Conservation (phyloP, 2,797 vertebrate species). For the Hephaestus fuliginosus region DNA sequence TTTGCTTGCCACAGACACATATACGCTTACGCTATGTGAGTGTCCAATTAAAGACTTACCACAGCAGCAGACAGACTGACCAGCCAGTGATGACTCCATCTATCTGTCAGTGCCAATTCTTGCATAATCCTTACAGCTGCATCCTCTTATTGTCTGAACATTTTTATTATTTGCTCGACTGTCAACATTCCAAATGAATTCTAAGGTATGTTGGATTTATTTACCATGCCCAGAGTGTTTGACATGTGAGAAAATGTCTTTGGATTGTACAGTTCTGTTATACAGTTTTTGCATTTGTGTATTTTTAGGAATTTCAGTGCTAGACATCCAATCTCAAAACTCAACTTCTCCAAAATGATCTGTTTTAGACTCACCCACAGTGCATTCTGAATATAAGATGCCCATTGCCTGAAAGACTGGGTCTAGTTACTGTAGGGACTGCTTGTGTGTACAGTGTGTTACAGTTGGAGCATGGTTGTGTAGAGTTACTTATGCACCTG, state of each 20-base stretch:
- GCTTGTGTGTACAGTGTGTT: background rate
- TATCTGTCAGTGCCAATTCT: slow-evolving; percentile 31
- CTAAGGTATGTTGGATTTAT: background rate
- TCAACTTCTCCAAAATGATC: background rate
- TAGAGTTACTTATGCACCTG: slow-evolving; percentile 31
- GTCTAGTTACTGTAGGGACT: background rate
- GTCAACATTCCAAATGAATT: slow-evolving; percentile 1
- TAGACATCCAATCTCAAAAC: background rate
- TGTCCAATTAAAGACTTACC: slow-evolving; percentile 62
- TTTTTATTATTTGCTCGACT: background rate
- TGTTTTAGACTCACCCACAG: background rate
- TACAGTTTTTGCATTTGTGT: background rate
- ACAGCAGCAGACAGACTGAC: slow-evolving; percentile 45
- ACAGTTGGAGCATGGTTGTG: background rate
- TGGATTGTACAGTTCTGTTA: background rate
- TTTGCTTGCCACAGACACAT: slow-evolving; percentile 43
- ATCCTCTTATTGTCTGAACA: background rate
- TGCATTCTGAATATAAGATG: background rate
- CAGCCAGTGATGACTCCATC: slow-evolving; percentile 30
- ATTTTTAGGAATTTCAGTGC: background rate
- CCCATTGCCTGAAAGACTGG: background rate
- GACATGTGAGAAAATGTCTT: background rate
- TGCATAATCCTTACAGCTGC: slow-evolving; percentile 34
- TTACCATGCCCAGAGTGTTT: background rate
- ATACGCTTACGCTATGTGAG: slow-evolving; percentile 50